A percentile compares a stretch with the other conserved stretches of the same genome.
These are phyloP conservation scores for Iphiclides podalirius DNA, from an alignment of 2,888 invertebrate species.

Conservation along the genomic window DNA sequence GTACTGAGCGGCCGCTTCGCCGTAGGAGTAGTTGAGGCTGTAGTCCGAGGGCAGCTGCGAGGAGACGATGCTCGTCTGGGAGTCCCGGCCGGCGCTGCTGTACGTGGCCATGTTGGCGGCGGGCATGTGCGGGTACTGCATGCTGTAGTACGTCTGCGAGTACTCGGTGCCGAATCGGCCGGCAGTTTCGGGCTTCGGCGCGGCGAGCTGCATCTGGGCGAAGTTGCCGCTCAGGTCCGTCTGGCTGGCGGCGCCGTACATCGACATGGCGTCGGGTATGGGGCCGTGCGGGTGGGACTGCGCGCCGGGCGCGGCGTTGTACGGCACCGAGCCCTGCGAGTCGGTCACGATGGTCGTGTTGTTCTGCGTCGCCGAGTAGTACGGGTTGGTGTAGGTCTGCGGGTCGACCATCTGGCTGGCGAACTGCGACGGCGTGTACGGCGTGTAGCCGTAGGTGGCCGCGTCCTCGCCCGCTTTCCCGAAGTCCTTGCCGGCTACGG, in stretches of 20 bases:
- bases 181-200: slow-evolving; percentile 42
- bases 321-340: slow-evolving; percentile 43
- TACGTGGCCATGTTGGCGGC: slow-evolving; percentile 51
- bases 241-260: slow-evolving; percentile 38
- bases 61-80: slow-evolving; percentile 46
- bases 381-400: slow-evolving; percentile 57
- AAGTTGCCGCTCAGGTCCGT: slow-evolving; percentile 54
- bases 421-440: slow-evolving; percentile 62
- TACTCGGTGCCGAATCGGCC: slow-evolving; percentile 47
- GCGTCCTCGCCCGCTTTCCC: slow-evolving; percentile 49
- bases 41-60: slow-evolving; percentile 53
- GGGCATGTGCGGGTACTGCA: slow-evolving; percentile 53
- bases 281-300: slow-evolving; percentile 36
- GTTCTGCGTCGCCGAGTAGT: slow-evolving; percentile 57
- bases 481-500: slow-evolving; percentile 43
- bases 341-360: slow-evolving; percentile 53
- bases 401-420: slow-evolving; percentile 49
- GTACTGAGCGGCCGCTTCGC: slow-evolving; percentile 31
- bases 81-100: slow-evolving; percentile 50
- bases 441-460: slow-evolving; percentile 47
- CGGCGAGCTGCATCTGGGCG: slow-evolving; percentile 60
- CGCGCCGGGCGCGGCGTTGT: slow-evolving; percentile 36
- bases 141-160: slow-evolving; percentile 60
- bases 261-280: slow-evolving; percentile 42
- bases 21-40: slow-evolving; percentile 51